Conservation (phyloP, 2,888 invertebrate genomes). For the Polyploca ridens region DNA sequence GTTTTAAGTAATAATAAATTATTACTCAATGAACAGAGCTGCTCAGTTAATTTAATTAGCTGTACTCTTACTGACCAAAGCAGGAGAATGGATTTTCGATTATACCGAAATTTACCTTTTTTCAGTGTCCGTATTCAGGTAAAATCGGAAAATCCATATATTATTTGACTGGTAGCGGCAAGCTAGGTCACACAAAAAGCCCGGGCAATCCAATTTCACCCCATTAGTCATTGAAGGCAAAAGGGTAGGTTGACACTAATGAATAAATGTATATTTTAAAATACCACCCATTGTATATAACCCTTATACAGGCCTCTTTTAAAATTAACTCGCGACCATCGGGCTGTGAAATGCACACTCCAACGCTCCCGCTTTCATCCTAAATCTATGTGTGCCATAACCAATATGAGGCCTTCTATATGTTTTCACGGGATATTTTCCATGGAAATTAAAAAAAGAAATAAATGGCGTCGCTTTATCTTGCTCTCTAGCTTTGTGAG, state of each 20-base stretch:
- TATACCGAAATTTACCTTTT: too few relatives aligned
- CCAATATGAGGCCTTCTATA: slow-evolving; percentile 17
- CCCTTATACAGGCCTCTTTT: slow-evolving; percentile 34
- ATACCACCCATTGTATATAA: slow-evolving; percentile 27
- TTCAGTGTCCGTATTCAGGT: too few relatives aligned
- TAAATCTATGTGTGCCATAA: slow-evolving; percentile 45
- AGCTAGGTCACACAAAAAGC: not conserved
- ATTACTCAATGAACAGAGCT: too few relatives aligned
- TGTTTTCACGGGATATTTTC: slow-evolving; percentile 25
- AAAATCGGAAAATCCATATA: too few relatives aligned
- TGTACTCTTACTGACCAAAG: too few relatives aligned
- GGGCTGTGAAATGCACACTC: slow-evolving; percentile 48
- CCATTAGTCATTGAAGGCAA: slow-evolving; percentile 27
- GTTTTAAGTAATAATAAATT: too few relatives aligned
- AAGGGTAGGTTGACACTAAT: slow-evolving; percentile 30
- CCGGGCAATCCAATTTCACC: not conserved
- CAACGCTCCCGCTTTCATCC: slow-evolving; percentile 62
- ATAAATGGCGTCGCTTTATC: not conserved
- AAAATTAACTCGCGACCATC: slow-evolving; percentile 58
- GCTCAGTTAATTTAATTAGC: too few relatives aligned
- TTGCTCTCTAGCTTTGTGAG: not conserved
- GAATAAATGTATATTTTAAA: slow-evolving; percentile 23
- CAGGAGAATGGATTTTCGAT: too few relatives aligned
- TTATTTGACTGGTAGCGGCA: too few relatives aligned
- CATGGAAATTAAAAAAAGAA: slow-evolving; percentile 29